Base-by-base conservation (phyloP, 2,797 vertebrate species). In the Siniperca obscura region DNA sequence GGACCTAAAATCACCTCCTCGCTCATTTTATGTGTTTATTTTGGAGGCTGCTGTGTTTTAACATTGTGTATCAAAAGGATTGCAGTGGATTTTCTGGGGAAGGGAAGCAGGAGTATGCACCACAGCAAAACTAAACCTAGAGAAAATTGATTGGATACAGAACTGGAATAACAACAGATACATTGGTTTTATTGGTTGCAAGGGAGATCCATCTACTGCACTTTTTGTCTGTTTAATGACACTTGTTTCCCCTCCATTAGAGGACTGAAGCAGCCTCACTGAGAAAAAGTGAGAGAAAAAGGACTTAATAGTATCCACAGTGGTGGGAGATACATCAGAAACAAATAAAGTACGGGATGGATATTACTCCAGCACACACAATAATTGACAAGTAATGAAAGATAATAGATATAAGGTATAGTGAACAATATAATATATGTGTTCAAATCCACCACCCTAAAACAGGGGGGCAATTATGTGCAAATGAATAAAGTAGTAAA, bases 1-100 rank as follows among this genome's bases (percentile, higher is more conserved):
- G 78, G 78, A 84, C 67, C 88, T 89, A 84, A 93, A 91, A 92
- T 81, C 85, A 88, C 85, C 81, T 84, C 78, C 27, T 69, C 38
- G 84, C 81, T 87, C 69, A 83, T 90, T 88, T 84, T 86, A 76
- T 84, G 83, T 83, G 70, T 91, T 90, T 86, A 83, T 88, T 85
- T 85, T 71, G 77, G 81, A 84, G 77, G 67, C 77, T 78, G 81
- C 78, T 75, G 74, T 78, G 66, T 79, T 83, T 89, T 84, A 82
- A 75, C 61, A 11, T 84, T 80, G 76, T 78, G 87, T 83, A 82
- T 91, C 84, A 86, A 87, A 92, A 82, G 85, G 82, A 85, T 90
- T 88, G 80, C 12, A n/a, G 75, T 82, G 70, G 76, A 85, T 89
- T 90, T 91, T 89, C 68, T 56, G 22, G 65, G 83, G 60, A 76